These are phyloP conservation scores for Aphaenogaster rudis DNA, from an alignment of 1,140 invertebrate species.

Conservation along the genomic window DNA sequence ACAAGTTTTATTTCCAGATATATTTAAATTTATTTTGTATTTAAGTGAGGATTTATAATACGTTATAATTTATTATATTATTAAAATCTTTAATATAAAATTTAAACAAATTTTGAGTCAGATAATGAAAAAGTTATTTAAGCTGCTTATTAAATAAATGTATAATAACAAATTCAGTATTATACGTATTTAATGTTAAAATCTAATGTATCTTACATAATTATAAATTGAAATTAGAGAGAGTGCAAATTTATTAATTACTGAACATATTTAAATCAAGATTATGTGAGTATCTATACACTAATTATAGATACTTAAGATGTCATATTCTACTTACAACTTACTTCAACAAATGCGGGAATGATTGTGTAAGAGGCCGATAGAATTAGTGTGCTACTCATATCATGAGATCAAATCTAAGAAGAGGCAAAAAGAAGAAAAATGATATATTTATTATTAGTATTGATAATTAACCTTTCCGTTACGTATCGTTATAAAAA, in stretches of 20 bases:
- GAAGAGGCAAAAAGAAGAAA: background rate
- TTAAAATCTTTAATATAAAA: background rate
- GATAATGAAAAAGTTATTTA: background rate
- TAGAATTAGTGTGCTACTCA: background rate
- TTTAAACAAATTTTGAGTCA: background rate
- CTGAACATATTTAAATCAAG: background rate
- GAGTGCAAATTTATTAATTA: background rate
- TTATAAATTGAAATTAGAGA: too few species aligned
- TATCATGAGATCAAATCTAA: background rate
- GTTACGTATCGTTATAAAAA: too few species aligned
- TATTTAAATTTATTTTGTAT: background rate
- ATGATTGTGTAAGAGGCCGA: background rate
- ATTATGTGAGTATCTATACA: background rate
- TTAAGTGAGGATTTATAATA: background rate
- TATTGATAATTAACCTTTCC: background rate
- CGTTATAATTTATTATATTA: background rate
- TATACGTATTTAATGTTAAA: too few species aligned
- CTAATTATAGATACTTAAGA: conserved; percentile 64
- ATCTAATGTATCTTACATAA: too few species aligned
- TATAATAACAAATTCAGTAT: too few species aligned
- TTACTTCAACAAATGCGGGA: conserved; percentile 46
- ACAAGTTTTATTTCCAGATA: background rate
- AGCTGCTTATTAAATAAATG: too few species aligned
- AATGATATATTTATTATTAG: background rate
- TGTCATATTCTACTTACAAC: conserved; percentile 64